Percentiles rank a stretch among this genome's conserved stretches.
Conservation (phyloP, 2,797 vertebrate genomes). For the Parauchenoglanis ngamensis region DNA sequence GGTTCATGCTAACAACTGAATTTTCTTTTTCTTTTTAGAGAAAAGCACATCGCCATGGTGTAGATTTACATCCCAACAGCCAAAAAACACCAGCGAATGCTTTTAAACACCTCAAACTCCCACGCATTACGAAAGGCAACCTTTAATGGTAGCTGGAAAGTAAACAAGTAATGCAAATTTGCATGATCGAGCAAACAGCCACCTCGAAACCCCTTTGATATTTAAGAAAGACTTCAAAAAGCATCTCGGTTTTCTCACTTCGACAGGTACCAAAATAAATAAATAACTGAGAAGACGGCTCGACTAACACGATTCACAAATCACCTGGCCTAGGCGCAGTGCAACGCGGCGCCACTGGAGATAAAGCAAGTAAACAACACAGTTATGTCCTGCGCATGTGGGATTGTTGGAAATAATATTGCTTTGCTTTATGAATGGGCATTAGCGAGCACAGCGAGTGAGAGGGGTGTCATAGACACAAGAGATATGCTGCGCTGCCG, state of each 20-base stretch:
- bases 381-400: slow-evolving; percentile 23
- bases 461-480: slow-evolving; percentile 14
- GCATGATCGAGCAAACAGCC: slow-evolving; percentile 71
- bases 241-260: slow-evolving; percentile 67
- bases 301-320: slow-evolving; percentile 62
- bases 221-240: slow-evolving; percentile 70
- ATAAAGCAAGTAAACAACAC: slow-evolving; percentile 34
- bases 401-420: slow-evolving; percentile 38
- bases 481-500: slow-evolving; percentile 16
- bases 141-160: slow-evolving; percentile 61
- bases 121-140: slow-evolving; percentile 61
- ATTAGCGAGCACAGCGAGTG: slow-evolving; percentile 29
- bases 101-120: slow-evolving; percentile 68
- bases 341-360: background rate
- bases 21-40: slow-evolving; percentile 39
- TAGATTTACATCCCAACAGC: slow-evolving; percentile 70
- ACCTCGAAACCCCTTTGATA: slow-evolving; percentile 72
- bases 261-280: slow-evolving; percentile 64
- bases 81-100: slow-evolving; percentile 60
- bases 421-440: slow-evolving; percentile 39
- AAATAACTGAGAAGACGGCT: slow-evolving; percentile 53
- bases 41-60: slow-evolving; percentile 68
- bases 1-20: slow-evolving; percentile 54
- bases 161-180: slow-evolving; percentile 73
- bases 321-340: slow-evolving; percentile 15